phyloP scores from a whole-genome alignment of 2,113 vertebrate species.

The Euleptes europaea region DNA sequence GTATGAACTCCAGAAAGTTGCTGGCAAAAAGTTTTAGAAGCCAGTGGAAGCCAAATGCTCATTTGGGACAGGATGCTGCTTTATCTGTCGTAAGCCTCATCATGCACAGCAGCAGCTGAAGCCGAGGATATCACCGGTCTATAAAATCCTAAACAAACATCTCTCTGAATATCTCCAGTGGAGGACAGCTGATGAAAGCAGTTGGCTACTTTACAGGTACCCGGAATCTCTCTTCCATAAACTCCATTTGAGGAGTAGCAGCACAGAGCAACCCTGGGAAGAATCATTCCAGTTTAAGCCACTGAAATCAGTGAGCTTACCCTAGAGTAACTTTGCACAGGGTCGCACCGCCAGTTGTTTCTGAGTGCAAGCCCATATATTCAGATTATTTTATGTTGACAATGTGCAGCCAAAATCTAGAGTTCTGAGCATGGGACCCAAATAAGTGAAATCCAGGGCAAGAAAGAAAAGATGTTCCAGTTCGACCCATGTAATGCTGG shows the following conservation, averaged over 20 bases:
- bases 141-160: too few relatives aligned
- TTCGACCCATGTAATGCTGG: neutral
- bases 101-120: neutral
- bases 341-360: neutral
- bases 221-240: neutral
- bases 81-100: constrained; percentile 6
- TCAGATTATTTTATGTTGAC: neutral
- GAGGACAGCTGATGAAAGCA: neutral
- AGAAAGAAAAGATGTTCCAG: neutral
- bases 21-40: neutral
- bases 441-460: neutral
- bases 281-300: too few relatives aligned
- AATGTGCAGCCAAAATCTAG: neutral
- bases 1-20: neutral
- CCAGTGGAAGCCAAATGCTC: neutral
- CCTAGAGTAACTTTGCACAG: too few relatives aligned
- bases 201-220: neutral
- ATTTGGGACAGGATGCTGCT: neutral
- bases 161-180: neutral
- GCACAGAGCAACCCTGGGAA: too few relatives aligned
- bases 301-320: too few relatives aligned
- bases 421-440: neutral
- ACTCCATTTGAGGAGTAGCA: neutral
- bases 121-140: neutral
- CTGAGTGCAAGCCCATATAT: too few relatives aligned